Base-by-base conservation (phyloP, 2,113 vertebrate genomes). In the Lagopus leucura region DNA sequence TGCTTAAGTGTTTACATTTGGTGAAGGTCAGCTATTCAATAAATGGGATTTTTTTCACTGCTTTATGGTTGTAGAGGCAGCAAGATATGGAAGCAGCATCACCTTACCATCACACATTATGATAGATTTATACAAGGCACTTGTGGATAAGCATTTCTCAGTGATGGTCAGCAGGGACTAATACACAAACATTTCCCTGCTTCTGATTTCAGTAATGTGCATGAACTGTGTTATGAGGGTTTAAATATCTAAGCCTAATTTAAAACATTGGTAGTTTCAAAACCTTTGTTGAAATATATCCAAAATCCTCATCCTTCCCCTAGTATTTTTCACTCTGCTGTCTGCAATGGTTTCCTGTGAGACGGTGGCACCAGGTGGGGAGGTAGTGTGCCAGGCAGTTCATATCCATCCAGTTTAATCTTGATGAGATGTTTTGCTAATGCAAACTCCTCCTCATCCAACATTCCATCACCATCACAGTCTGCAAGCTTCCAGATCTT, bases 401-500 rank as follows among this genome's bases (percentile, higher is more conserved):
- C 99, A 25, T 98, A 99, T 9, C 99, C 99, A 58, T 99, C 99
- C 80, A 99, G 97, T 88, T 99, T 99, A 95, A 99, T 97, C 97
- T 98, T 99, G 97, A 99, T 99, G 64, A 99, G 99, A 87, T 99
- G 98, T 96, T 99, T 99, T 18, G 99, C 99, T 73, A 99, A 97
- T 0, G 99, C 99, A 21, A 99, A 99, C 96, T 99, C 99, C 93
- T 99, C 98, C 79, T 99, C 99, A 11, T 99, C 99, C 97, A 99
- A 97, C 99, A 99, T 99, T 82, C 99, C 99, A 21, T 99, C 99
- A 0, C 92, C 97, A 95, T 99, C 98, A 88, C 98, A 98, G 98
- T 99, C 99, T 3, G 99, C 97, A 95, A 99, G 98, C 95, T 99
- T 99, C 99, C 99, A 99, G 97, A 99, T 99, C 98, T 99, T 99